Evolutionary conservation across 2,113 vertebrate genomes (phyloP), one percentile per base, ranked within the genome.

Genomic region (Datnioides undecimradiatus): DNA sequence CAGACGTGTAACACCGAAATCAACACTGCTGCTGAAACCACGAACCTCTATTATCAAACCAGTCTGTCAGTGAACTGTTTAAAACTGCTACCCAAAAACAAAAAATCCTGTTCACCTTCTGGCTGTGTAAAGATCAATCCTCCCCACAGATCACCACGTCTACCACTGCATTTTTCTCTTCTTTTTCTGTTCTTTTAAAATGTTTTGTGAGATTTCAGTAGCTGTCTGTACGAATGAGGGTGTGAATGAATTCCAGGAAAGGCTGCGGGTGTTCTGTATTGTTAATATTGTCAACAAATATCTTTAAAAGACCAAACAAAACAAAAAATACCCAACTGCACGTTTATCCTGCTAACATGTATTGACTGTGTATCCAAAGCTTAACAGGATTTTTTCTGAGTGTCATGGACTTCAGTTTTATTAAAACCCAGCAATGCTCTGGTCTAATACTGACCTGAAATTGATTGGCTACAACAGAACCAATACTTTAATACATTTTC

Each of bases 121-220:
- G 45, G 14, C 51, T 34, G 21, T 1, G 21, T 3, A 29, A 4
- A n/a, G n/a, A 46, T 40, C 49, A 49, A 31, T 77, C 29, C 38
- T 19, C 8, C 45, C 52, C n/a, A 14, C 64, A 72, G 69, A 54
- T 59, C 52, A 51, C 29, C 69, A 36, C 31, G 10, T 57, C 36
- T 69, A 49, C 13, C 23, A n/a, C 12, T 76, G 54, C 38, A 36
- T 64, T 41, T 31, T 72, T 21, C 6, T 29, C 16, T 17, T 66
- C n/a, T 43, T 6, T 49, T 25, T 54, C 21, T 54, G 58, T 3
- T 46, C 4, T 59, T 31, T 45, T 23, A 6, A 25, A 25, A 41
- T 38, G 38, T 52, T 49, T 51, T 31, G 12, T 55, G 38, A 45
- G 5, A 38, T 36, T 19, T 27, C 13, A 9, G 55, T 19, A 14